A percentile compares a stretch with the other conserved stretches of the same genome.
Evolutionary conservation across 2,797 vertebrate genomes (phyloP).

Genomic region (Pangasius mekongensis): DNA sequence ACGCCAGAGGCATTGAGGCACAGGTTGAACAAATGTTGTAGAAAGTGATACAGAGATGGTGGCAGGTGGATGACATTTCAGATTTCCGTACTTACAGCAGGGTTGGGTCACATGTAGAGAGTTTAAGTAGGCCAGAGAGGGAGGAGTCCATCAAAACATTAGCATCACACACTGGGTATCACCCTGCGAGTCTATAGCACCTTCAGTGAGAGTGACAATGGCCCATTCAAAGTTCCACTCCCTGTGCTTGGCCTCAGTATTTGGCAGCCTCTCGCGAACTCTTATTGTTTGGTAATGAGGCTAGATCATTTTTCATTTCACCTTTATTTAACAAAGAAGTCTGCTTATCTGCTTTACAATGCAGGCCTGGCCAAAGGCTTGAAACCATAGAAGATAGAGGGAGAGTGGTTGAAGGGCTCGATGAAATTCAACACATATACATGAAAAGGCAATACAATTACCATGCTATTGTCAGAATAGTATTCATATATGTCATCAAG

Average conservation of each 20-base stretch:
- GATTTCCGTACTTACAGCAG: constrained; percentile 13
- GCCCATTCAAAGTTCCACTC: constrained; percentile 53
- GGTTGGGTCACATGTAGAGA: constrained; percentile 43
- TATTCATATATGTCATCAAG: neutral
- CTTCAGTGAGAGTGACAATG: constrained; percentile 51
- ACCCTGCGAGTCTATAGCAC: constrained; percentile 37
- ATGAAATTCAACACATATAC: constrained; percentile 38
- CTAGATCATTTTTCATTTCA: constrained; percentile 37
- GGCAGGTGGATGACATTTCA: constrained; percentile 12
- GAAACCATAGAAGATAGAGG: constrained; percentile 19
- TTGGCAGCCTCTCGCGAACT: constrained; percentile 38
- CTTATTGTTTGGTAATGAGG: constrained; percentile 58
- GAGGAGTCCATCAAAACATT: constrained; percentile 40
- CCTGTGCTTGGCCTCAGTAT: constrained; percentile 46
- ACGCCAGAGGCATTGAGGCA: neutral
- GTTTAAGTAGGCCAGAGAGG: constrained; percentile 40
- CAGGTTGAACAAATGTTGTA: neutral
- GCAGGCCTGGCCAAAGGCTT: constrained; percentile 18
- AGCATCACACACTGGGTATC: constrained; percentile 51
- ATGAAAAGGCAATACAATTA: constrained; percentile 26
- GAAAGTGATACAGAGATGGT: constrained; percentile 32
- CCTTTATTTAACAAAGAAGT: constrained; percentile 33
- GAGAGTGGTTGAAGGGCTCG: constrained; percentile 3
- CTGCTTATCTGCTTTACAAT: constrained; percentile 28
- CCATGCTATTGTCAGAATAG: constrained; percentile 1